Percentiles rank a stretch among this genome's conserved stretches.
phyloP scores from a whole-genome alignment of 1,140 invertebrate species.

The Bathynomus jamesi region DNA sequence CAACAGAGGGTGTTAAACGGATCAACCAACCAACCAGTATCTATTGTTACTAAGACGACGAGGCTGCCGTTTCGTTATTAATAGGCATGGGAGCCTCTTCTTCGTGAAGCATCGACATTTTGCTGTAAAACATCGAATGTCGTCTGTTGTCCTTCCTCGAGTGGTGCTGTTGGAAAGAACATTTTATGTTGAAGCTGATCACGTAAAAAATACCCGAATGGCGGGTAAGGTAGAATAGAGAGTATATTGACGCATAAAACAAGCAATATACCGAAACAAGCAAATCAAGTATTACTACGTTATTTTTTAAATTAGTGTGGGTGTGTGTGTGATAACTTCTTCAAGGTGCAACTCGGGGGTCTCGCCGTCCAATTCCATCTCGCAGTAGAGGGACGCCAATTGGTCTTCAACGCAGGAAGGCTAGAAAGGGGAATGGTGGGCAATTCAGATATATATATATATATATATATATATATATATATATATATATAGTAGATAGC shows the following conservation, averaged over 20 bases:
- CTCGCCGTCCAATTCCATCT: slow-evolving; percentile 58
- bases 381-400: slow-evolving; percentile 59
- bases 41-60: too few relatives aligned
- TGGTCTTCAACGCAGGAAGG: slow-evolving; percentile 63
- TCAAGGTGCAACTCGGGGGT: slow-evolving; percentile 52
- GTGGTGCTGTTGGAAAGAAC: not conserved
- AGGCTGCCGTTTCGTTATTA: not conserved
- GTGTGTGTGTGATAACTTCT: slow-evolving; percentile 47
- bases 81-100: not conserved
- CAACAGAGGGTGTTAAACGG: too few relatives aligned
- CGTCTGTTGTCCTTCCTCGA: not conserved
- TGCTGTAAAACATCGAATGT: not conserved
- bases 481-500: not conserved
- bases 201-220: too few relatives aligned
- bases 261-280: too few relatives aligned
- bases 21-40: too few relatives aligned
- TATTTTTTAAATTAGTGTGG: not conserved
- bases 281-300: too few relatives aligned
- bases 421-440: slow-evolving; percentile 41
- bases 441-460: slow-evolving; percentile 5
- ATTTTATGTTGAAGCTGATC: too few relatives aligned
- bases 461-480: slow-evolving; percentile 18
- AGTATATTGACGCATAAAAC: too few relatives aligned
- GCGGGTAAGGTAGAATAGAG: too few relatives aligned
- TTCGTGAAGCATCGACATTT: not conserved